Percentiles rank a stretch among this genome's conserved stretches.
phyloP scores from a whole-genome alignment of 2,888 invertebrate genomes.

The Drosophila borealis region DNA sequence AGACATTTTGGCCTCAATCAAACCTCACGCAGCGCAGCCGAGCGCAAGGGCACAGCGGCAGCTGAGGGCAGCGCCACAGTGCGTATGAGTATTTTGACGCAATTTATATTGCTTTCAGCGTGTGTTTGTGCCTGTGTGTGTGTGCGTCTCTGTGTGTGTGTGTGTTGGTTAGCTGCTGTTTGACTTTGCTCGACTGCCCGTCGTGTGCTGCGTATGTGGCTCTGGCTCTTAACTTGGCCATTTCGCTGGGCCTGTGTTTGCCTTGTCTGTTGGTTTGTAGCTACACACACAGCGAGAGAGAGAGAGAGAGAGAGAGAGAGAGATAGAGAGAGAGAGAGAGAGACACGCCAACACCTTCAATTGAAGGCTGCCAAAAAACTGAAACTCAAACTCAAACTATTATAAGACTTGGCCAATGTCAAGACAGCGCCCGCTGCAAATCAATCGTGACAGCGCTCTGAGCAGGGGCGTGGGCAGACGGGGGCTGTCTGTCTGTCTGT shows the following conservation, averaged over 20 bases:
- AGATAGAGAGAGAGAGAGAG: background rate
- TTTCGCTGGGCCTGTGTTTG: slow-evolving; percentile 44
- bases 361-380: slow-evolving; percentile 27
- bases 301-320: background rate
- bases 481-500: no score
- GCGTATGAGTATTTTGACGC: slow-evolving; percentile 60
- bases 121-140: slow-evolving; percentile 9
- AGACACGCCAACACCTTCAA: slow-evolving; percentile 13
- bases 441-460: slow-evolving; percentile 41
- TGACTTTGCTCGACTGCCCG: slow-evolving; percentile 56
- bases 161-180: slow-evolving; percentile 40
- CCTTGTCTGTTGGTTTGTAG: slow-evolving; percentile 29
- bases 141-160: slow-evolving; percentile 1
- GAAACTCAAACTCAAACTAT: slow-evolving; percentile 10
- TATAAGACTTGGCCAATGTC: slow-evolving; percentile 37
- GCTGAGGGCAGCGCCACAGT: slow-evolving; percentile 29
- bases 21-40: slow-evolving; percentile 48
- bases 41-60: slow-evolving; percentile 3
- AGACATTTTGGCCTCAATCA: slow-evolving; percentile 63
- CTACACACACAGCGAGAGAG: background rate
- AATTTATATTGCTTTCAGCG: slow-evolving; percentile 57
- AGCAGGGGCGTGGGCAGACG: no score
- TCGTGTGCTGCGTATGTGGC: slow-evolving; percentile 29
- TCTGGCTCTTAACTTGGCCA: slow-evolving; percentile 47
- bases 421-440: slow-evolving; percentile 48